Evolutionary conservation across 2,888 invertebrate species (phyloP), one percentile per base, ranked within the genome.

Genomic region (Amblyteles armatorius): DNA sequence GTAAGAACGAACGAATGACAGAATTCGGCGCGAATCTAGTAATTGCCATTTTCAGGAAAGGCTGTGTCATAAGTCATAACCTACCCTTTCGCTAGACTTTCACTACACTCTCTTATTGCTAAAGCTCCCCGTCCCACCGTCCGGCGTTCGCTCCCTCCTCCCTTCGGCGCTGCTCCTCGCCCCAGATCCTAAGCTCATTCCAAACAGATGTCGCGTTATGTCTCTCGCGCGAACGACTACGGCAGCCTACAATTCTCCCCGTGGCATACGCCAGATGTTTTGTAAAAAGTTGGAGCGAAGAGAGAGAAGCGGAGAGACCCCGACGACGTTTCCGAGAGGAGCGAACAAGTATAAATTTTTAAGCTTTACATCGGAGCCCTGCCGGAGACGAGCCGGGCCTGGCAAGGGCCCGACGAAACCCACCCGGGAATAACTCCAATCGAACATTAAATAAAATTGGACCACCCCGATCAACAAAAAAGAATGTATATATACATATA

Each of bases 181-280:
- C 68, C 74, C 67, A 11, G 50, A 74, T 65, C 78, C 87, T 85
- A 22, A 82, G 88, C 89, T 90, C 91, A 87, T 91, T 90, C 83
- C 89, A 88, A 91, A 88, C 91, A 91, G 91, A 91, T 91, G 91
- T 90, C 90, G 89, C 90, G 89, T 90, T 91, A 90, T 82, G 90
- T 90, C 87, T 90, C 87, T 88, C 74, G 89, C 86, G 88, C 88
- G 87, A 88, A 84, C 90, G 84, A 88, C 90, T 79, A 89, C 87
- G 71, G 79, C 67, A 80, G 67, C 80, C 85, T 87, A 84, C 84
- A 60, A 81, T 80, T 85, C 82, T 79, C 87, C 65, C 74, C 57
- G 36, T 63, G 71, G 71, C 84, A 83, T 86, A 79, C 85, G 86
- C 87, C 91, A 90, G 90, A 90, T 89, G 90, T 87, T 87, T 74